Conservation (phyloP, 2,113 vertebrate species). For the Malurus melanocephalus region DNA sequence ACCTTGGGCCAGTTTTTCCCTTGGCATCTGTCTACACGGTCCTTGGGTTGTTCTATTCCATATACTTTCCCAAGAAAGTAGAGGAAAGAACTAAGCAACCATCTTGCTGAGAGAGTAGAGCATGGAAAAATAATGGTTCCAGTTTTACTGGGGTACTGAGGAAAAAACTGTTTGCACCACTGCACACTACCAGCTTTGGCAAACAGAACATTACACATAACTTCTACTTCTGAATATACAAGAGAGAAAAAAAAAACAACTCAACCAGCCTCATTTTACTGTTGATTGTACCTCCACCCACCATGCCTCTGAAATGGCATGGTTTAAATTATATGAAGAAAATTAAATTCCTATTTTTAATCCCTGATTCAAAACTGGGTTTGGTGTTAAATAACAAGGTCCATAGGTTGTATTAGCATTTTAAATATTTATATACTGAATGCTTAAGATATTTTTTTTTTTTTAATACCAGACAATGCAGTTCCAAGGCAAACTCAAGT, state of each 20-base stretch:
- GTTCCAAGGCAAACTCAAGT: slow-evolving; percentile 92
- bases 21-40: background rate
- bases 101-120: background rate
- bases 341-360: background rate
- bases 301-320: background rate
- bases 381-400: background rate
- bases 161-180: background rate
- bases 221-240: background rate
- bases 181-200: rapidly evolving
- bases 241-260: background rate
- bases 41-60: background rate
- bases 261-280: background rate
- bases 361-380: background rate
- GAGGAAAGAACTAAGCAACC: background rate
- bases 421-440: background rate
- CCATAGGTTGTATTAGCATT: background rate
- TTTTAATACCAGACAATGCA: slow-evolving; percentile 86
- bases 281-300: background rate
- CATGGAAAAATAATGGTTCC: background rate
- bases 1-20: background rate
- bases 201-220: background rate
- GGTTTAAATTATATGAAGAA: background rate
- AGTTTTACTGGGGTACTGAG: background rate
- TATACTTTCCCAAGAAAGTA: background rate
- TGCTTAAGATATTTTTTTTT: background rate